Base-by-base conservation (phyloP, 2,797 vertebrate species). In the Mareca strepera region DNA sequence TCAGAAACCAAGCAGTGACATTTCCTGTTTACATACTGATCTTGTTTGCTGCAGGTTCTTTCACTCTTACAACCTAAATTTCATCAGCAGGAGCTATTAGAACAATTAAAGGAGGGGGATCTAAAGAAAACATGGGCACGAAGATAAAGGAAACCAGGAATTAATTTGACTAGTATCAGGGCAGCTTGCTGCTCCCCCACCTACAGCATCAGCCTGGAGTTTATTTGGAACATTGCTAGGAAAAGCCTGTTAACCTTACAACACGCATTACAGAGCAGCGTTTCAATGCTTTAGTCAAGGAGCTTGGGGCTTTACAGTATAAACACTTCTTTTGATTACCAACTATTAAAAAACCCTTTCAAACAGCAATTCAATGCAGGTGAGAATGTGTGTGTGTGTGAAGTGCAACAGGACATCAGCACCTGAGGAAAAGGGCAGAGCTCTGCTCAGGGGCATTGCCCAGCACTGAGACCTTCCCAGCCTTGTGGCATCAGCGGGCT, bases 181-280 rank as follows among this genome's bases (percentile, higher is more conserved):
- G 93, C 55, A 48, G 52, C 76, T 39, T 69, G 17, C 28, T 14
- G 84, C 85, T 82, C 60, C 64, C 6, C 1, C 8, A n/a, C 79
- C 11, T 3, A 5, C 29, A 70, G 82, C 76, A 66, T 28, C 83
- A 68, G 80, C 44, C 43, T 26, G 14, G 44, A 52, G 2, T 46
- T 79, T 22, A 28, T 14, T 46, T 31, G 56, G 63, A 67, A 15
- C 0, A 1, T 39, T 12, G 29, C 84, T 62, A 25, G 15, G 76
- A 43, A 93, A 94, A 81, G 78, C 94, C 86, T 72, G 77, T 90
- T 84, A 84, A 67, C 77, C 73, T 58, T 26, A 64, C 92, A 74
- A 14, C 39, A 1, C 10, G 33, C 26, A 18, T 44, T 63, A 35
- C 78, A 86, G 56, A 84, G 80, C 44, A 69, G 67, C 64, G 41